phyloP scores from a whole-genome alignment of 2,888 invertebrate genomes.

The Leucophenga montana region DNA sequence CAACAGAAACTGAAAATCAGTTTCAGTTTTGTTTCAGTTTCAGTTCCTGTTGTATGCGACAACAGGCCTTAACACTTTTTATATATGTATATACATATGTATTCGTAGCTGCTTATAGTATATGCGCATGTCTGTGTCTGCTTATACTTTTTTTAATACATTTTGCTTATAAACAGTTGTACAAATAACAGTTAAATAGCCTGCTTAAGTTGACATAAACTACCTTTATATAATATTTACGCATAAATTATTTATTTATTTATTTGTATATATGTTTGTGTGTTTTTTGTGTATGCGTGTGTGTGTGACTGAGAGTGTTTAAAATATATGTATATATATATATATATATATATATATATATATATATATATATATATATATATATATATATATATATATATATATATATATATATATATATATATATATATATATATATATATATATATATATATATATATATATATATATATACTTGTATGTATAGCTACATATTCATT shows the following conservation, averaged over 20 bases:
- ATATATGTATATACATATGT: too few relatives aligned
- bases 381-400: conserved; percentile 19
- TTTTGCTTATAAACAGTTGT: too few relatives aligned
- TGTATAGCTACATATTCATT: conserved; percentile 45
- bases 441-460: conserved; percentile 18
- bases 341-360: conserved; percentile 25
- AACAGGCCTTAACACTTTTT: too few relatives aligned
- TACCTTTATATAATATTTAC: background rate
- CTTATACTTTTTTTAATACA: too few relatives aligned
- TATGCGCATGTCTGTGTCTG: too few relatives aligned
- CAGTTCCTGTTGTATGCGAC: too few relatives aligned
- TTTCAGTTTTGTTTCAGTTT: too few relatives aligned
- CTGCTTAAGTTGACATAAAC: too few relatives aligned
- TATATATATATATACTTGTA: conserved; percentile 36
- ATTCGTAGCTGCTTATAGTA: too few relatives aligned
- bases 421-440: conserved; percentile 17
- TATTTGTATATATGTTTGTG: conserved; percentile 49
- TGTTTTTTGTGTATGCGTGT: conserved; percentile 28
- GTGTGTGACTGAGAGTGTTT: conserved; percentile 26
- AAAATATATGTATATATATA: conserved; percentile 20
- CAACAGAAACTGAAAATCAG: too few relatives aligned
- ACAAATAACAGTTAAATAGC: too few relatives aligned
- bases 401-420: conserved; percentile 21
- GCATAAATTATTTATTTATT: conserved; percentile 37
- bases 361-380: conserved; percentile 18